phyloP scores from a whole-genome alignment of 2,113 vertebrate species.

The Elaphurus davidianus region DNA sequence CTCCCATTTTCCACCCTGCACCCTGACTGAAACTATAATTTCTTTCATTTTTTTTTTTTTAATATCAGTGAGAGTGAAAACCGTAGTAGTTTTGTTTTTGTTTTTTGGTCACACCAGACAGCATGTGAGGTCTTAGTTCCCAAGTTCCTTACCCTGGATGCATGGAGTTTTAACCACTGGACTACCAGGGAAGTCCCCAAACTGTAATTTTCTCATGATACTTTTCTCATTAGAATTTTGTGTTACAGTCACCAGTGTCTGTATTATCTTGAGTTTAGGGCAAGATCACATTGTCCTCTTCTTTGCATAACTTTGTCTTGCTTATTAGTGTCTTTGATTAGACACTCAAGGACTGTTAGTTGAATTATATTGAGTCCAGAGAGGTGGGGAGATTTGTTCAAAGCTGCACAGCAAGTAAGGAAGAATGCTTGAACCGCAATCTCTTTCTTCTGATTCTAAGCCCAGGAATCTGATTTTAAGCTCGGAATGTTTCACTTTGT shows the following conservation, averaged over 20 bases:
- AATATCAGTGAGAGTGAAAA: neutral
- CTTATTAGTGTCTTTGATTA: neutral
- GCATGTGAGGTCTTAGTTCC: neutral
- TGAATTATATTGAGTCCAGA: neutral
- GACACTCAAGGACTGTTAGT: neutral
- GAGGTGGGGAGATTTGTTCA: neutral
- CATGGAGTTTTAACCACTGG: neutral
- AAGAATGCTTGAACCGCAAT: neutral
- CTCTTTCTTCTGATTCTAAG: neutral
- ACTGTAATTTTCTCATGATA: neutral
- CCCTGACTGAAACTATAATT: neutral
- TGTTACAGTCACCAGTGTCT: neutral
- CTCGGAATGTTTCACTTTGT: constrained; percentile 32
- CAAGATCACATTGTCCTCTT: neutral
- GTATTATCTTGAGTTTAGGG: neutral
- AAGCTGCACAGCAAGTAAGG: neutral
- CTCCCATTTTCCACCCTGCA: neutral
- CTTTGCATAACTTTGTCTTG: neutral
- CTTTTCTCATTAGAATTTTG: neutral
- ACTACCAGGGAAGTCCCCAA: neutral
- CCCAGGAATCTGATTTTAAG: neutral
- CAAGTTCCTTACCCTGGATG: neutral
- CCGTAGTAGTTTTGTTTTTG: neutral
- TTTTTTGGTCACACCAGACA: neutral
- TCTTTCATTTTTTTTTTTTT: neutral